These are phyloP conservation scores for Apamea anceps DNA, from an alignment of 2,888 invertebrate species.

Conservation along the genomic window DNA sequence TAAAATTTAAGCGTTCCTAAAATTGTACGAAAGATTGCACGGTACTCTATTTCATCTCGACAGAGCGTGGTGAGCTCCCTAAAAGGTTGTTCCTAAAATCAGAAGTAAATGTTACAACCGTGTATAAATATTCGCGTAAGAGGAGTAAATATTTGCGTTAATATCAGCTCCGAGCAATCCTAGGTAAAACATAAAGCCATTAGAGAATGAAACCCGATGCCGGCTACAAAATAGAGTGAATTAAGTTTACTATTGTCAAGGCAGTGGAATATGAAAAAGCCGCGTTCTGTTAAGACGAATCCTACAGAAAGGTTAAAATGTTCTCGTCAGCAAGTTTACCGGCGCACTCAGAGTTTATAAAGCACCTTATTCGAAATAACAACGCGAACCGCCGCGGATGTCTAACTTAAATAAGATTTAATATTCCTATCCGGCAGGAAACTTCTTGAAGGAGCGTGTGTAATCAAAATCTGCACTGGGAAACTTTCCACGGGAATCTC, in stretches of 20 bases:
- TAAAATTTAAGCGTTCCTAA: slow-evolving; percentile 89
- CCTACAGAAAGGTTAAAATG: slow-evolving; percentile 80
- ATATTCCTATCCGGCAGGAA: slow-evolving; percentile 89
- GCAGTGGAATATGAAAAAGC: slow-evolving; percentile 71
- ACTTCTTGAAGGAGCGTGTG: slow-evolving; percentile 89
- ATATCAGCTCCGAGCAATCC: slow-evolving; percentile 58
- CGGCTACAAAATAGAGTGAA: slow-evolving; percentile 65
- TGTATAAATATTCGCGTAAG: slow-evolving; percentile 68
- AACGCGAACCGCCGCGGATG: slow-evolving; percentile 86
- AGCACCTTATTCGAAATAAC: slow-evolving; percentile 89
- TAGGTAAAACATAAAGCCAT: slow-evolving; percentile 71
- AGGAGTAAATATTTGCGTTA: slow-evolving; percentile 62
- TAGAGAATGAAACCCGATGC: slow-evolving; percentile 72
- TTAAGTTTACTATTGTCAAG: slow-evolving; percentile 70
- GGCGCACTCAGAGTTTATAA: slow-evolving; percentile 82
- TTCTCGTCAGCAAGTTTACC: slow-evolving; percentile 76
- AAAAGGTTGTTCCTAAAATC: slow-evolving; percentile 78
- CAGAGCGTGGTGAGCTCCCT: slow-evolving; percentile 80
- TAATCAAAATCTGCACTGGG: slow-evolving; percentile 89
- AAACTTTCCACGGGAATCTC: slow-evolving; percentile 86
- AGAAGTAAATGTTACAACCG: slow-evolving; percentile 72
- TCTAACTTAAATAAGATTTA: slow-evolving; percentile 90
- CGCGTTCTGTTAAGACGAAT: slow-evolving; percentile 73
- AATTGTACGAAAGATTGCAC: slow-evolving; percentile 84
- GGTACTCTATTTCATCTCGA: slow-evolving; percentile 83